A percentile compares a stretch with the other conserved stretches of the same genome.
Conservation (phyloP, 2,888 invertebrate species). For the Periphyllus acericola region DNA sequence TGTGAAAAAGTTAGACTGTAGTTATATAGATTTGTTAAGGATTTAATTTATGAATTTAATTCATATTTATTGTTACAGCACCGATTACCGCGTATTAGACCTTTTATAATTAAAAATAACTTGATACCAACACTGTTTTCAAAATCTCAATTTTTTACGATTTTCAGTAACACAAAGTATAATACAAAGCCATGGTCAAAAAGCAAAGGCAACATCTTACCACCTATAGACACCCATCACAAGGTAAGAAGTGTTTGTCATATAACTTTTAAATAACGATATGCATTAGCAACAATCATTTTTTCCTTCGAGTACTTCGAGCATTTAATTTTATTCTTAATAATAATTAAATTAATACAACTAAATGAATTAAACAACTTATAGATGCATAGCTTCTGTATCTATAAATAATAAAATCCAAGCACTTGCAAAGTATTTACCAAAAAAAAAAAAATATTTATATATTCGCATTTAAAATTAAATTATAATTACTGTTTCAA, state of each 20-base stretch:
- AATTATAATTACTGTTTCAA: neutral
- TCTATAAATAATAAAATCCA: neutral
- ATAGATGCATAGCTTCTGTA: neutral
- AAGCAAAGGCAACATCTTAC: conserved; percentile 28
- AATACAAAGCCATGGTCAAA: conserved; percentile 29
- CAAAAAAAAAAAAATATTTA: neutral
- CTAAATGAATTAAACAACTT: neutral
- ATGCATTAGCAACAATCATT: neutral
- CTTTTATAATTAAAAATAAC: neutral
- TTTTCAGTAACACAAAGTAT: conserved; percentile 16
- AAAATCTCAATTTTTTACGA: neutral
- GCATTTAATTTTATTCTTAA: neutral
- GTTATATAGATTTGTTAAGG: neutral
- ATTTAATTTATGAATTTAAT: no score
- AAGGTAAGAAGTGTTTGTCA: conserved; percentile 8
- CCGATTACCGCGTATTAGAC: neutral
- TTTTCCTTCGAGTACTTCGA: neutral
- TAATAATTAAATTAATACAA: neutral
- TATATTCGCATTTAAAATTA: neutral
- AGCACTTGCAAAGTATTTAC: neutral
- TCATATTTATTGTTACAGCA: neutral
- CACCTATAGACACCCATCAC: conserved; percentile 47
- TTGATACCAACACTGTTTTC: neutral
- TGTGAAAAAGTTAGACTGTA: neutral
- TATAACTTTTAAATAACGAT: no score